Percentiles rank a stretch among this genome's conserved stretches.
Conservation (phyloP, 2,113 vertebrate genomes). For the Aphyosemion australe region DNA sequence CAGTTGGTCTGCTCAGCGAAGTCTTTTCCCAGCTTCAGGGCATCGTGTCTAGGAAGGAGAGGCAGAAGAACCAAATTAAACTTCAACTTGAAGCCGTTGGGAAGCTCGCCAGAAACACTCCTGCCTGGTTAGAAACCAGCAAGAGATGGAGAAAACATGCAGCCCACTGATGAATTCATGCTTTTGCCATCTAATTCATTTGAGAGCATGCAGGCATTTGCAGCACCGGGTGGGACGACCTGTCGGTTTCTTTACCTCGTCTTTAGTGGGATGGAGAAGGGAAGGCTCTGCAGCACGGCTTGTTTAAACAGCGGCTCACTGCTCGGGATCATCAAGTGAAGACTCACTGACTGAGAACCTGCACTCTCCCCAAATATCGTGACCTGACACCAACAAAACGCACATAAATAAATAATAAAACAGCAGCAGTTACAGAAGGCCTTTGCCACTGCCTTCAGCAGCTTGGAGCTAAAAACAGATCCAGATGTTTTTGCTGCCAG, state of each 20-base stretch:
- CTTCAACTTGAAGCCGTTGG: neutral
- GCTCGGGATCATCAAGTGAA: constrained; percentile 80
- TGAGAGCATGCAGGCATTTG: too few species aligned
- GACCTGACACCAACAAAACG: constrained; percentile 60
- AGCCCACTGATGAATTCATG: neutral
- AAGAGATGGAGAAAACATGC: neutral
- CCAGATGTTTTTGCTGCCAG: too few species aligned
- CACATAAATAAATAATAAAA: too few species aligned
- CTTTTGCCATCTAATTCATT: neutral
- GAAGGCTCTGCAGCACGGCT: constrained; percentile 77
- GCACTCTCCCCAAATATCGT: constrained; percentile 82
- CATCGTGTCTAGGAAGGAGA: constrained; percentile 68
- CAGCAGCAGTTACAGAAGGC: too few species aligned
- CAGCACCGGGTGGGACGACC: too few species aligned
- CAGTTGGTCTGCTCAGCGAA: constrained; percentile 79
- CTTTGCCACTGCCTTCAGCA: too few species aligned
- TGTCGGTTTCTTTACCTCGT: constrained; percentile 60
- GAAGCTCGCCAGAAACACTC: neutral
- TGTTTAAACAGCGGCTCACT: constrained; percentile 75
- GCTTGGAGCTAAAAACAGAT: too few species aligned
- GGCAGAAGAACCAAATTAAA: neutral
- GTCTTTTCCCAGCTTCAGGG: constrained; percentile 75
- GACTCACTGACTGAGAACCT: constrained; percentile 78
- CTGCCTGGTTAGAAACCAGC: neutral
- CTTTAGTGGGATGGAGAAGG: constrained; percentile 80